These are phyloP conservation scores for Melanotus villosus DNA, from an alignment of 2,888 invertebrate species.

Conservation along the genomic window DNA sequence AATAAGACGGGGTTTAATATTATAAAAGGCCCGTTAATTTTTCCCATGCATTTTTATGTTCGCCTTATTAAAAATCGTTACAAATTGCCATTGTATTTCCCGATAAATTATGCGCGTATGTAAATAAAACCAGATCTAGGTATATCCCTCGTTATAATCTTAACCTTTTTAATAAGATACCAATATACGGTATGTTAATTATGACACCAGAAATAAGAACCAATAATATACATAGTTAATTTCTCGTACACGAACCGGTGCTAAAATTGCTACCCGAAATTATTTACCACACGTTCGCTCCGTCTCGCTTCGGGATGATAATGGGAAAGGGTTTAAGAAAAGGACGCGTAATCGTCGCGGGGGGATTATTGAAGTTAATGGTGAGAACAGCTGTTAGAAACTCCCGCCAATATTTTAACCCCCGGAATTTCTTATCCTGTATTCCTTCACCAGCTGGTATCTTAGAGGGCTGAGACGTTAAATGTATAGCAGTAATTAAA, in stretches of 20 bases:
- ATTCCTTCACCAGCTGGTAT: conserved; percentile 50
- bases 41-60: conserved; percentile 39
- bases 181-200: conserved; percentile 48
- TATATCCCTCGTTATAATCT: conserved; percentile 34
- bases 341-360: conserved; percentile 29
- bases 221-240: conserved; percentile 50
- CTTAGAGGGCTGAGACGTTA: conserved; percentile 48
- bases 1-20: too few species aligned
- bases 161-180: conserved; percentile 44
- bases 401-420: conserved; percentile 50
- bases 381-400: conserved; percentile 47
- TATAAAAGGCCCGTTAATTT: conserved; percentile 11
- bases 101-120: conserved; percentile 47
- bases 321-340: conserved; percentile 33
- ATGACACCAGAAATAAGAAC: conserved; percentile 47
- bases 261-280: conserved; percentile 32
- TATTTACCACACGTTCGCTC: conserved; percentile 11
- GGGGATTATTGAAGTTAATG: conserved; percentile 41
- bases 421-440: conserved; percentile 47
- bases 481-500: conserved; percentile 49
- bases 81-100: conserved; percentile 46
- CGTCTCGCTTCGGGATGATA: conserved; percentile 1
- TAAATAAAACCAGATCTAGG: conserved; percentile 45
- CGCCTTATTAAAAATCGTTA: conserved; percentile 42
- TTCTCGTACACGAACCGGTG: conserved; percentile 44